A percentile compares a stretch with the other conserved stretches of the same genome.
Evolutionary conservation across 2,888 invertebrate genomes (phyloP).

Genomic region (Standfussiana lucernea): DNA sequence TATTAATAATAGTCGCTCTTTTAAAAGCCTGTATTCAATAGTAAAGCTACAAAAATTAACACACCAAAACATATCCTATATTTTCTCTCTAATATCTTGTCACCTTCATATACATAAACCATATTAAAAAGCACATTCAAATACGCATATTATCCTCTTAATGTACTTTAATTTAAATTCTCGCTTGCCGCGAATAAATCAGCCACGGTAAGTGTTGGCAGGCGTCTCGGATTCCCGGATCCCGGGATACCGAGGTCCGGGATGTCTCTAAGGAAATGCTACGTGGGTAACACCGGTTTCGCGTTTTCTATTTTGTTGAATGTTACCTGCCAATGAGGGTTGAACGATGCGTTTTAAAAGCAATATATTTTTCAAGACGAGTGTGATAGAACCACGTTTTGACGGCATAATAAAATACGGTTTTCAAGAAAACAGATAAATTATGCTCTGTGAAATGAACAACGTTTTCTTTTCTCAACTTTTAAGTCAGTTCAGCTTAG

Average conservation of each 20-base stretch:
- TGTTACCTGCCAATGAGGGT: constrained; percentile 26
- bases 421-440: neutral
- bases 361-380: neutral
- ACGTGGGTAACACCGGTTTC: constrained; percentile 22
- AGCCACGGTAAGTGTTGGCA: constrained; percentile 67
- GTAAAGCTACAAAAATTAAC: neutral
- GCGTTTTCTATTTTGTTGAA: constrained; percentile 40
- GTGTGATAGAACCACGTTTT: neutral
- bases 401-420: neutral
- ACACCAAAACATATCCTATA: neutral
- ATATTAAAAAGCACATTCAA: constrained; percentile 38
- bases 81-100: constrained; percentile 10
- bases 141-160: constrained; percentile 31
- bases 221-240: constrained; percentile 47
- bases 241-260: constrained; percentile 52
- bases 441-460: neutral
- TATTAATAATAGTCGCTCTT: too few species aligned
- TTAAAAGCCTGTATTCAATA: neutral
- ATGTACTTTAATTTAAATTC: constrained; percentile 77
- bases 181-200: constrained; percentile 72
- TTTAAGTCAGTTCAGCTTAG: neutral
- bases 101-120: neutral
- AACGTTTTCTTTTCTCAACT: neutral
- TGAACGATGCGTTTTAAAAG: constrained; percentile 5
- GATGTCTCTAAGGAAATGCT: constrained; percentile 51